Conservation (phyloP, 2,113 vertebrate species). For the Camelus bactrianus region DNA sequence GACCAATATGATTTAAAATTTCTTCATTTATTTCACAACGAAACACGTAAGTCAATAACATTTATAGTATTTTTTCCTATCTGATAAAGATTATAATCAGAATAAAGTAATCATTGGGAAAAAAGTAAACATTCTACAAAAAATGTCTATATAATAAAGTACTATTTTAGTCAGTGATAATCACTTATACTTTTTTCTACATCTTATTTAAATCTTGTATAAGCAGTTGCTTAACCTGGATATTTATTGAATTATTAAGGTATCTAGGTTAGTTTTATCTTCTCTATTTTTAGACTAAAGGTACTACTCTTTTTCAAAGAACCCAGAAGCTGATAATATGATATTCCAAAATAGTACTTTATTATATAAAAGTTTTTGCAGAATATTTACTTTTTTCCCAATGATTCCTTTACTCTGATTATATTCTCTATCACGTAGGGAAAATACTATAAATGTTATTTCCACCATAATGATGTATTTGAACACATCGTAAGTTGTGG, state of each 20-base stretch:
- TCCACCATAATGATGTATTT: conserved; percentile 17
- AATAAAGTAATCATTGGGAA: not conserved
- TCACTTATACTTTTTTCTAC: not conserved
- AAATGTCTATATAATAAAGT: not conserved
- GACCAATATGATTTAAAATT: conserved; percentile 26
- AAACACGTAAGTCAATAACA: not conserved
- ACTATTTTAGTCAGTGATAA: not conserved
- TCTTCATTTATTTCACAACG: conserved; percentile 54
- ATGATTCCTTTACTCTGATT: not conserved
- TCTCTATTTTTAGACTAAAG: conserved; percentile 15
- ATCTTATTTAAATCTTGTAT: not conserved
- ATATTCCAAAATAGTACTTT: not conserved
- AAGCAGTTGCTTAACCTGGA: not conserved
- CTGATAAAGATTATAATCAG: conserved; percentile 12
- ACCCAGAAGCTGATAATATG: not conserved
- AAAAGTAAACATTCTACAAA: not conserved
- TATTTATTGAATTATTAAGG: not conserved
- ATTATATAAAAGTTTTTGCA: not conserved
- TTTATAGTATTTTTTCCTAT: not conserved
- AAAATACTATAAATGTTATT: conserved; percentile 1
- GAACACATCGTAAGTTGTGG: conserved; percentile 13
- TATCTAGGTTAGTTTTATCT: not conserved
- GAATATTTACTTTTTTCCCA: not conserved
- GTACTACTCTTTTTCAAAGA: conserved; percentile 30
- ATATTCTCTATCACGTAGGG: not conserved